phyloP scores from a whole-genome alignment of 2,888 invertebrate species.

The Pristionchus fissidentatus region DNA sequence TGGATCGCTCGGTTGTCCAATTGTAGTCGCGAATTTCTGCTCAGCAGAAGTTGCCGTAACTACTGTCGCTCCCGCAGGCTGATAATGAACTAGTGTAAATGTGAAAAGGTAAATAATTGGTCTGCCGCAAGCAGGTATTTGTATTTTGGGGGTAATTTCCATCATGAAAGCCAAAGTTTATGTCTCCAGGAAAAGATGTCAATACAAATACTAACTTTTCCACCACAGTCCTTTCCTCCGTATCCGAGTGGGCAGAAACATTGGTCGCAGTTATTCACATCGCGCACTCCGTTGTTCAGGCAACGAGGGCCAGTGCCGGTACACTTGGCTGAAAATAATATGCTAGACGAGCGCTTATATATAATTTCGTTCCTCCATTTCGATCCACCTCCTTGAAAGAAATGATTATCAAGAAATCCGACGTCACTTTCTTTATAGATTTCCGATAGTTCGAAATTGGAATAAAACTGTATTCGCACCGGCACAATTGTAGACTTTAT shows the following conservation, averaged over 20 bases:
- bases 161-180: not conserved
- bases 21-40: not conserved
- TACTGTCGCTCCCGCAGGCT: not conserved
- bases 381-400: no score
- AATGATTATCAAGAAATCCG: no score
- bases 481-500: constrained; percentile 41
- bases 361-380: no score
- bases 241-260: constrained; percentile 6
- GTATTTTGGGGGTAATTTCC: no score
- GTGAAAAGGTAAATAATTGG: no score
- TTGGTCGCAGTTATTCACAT: constrained; percentile 7
- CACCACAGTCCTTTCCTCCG: not conserved
- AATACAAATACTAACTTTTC: not conserved
- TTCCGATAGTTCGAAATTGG: not conserved
- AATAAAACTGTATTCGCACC: not conserved
- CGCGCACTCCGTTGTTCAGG: not conserved
- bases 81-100: not conserved
- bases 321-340: not conserved
- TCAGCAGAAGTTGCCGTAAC: not conserved
- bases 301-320: not conserved
- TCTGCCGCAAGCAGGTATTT: no score
- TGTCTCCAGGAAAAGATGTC: not conserved
- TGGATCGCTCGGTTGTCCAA: not conserved
- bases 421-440: no score
- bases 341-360: not conserved